phyloP scores from a whole-genome alignment of 2,797 vertebrate species.

The Alca torda region DNA sequence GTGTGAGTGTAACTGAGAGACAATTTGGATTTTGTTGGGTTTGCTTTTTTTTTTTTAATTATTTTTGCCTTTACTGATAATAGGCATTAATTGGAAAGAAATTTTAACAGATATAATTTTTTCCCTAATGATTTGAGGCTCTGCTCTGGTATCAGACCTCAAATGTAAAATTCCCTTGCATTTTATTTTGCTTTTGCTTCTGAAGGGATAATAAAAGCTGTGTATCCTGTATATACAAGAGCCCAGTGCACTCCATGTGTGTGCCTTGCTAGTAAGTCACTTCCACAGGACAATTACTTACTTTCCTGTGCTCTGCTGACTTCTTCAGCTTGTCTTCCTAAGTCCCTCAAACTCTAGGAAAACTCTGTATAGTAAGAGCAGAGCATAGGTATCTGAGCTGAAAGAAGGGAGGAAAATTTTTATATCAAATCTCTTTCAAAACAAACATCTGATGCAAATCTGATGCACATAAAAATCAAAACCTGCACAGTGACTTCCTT shows the following conservation, averaged over 20 bases:
- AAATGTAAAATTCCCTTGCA: not conserved
- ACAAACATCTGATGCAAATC: not conserved
- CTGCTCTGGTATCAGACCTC: not conserved
- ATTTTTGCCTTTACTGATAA: not conserved
- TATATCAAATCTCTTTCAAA: not conserved
- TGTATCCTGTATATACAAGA: not conserved
- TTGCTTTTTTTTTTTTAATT: not conserved
- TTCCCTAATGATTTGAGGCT: not conserved
- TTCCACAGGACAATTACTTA: not conserved
- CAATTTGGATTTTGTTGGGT: not conserved
- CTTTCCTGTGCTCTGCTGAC: not conserved
- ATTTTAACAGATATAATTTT: not conserved
- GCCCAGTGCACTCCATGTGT: not conserved
- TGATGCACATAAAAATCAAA: not conserved
- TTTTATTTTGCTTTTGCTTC: not conserved
- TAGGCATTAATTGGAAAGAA: not conserved
- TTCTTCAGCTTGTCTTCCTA: not conserved
- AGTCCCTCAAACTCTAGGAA: not conserved
- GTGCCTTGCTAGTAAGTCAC: not conserved
- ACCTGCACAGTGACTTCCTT: not conserved
- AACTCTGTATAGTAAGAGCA: not conserved
- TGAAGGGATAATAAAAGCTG: not conserved
- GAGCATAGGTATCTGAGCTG: not conserved
- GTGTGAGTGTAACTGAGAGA: not conserved
- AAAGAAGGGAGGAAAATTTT: not conserved